Percentiles rank a stretch among this genome's conserved stretches.
phyloP scores from a whole-genome alignment of 2,113 vertebrate genomes.

The Galeopterus variegatus region DNA sequence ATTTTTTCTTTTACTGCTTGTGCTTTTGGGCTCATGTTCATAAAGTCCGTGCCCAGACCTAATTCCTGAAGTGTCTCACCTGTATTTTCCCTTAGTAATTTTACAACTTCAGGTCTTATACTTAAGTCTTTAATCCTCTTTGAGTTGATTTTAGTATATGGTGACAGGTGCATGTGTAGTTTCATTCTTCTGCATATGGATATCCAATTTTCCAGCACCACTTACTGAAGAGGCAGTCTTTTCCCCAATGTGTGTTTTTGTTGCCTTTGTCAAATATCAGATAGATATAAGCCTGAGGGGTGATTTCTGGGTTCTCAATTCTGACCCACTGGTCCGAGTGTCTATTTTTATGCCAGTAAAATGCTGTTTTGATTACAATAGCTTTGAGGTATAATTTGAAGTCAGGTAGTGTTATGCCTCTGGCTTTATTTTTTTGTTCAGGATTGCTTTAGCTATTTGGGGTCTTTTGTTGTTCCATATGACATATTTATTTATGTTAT shows the following conservation, averaged over 20 bases:
- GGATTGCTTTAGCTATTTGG: background rate
- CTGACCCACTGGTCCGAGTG: background rate
- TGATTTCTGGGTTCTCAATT: background rate
- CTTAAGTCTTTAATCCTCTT: background rate
- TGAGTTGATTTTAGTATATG: background rate
- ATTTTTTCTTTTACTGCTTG: background rate
- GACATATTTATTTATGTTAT: too few relatives aligned
- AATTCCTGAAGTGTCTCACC: background rate
- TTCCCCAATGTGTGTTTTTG: too few relatives aligned
- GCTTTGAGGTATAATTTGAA: background rate
- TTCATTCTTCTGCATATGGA: background rate
- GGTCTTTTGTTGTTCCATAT: background rate
- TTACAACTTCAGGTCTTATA: background rate
- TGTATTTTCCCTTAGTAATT: background rate
- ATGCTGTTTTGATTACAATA: background rate
- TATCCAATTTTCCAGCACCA: background rate
- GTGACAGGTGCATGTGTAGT: background rate
- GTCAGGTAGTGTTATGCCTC: background rate
- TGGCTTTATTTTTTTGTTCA: background rate
- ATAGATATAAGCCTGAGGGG: too few relatives aligned
- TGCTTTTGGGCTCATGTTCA: background rate
- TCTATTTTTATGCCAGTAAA: background rate
- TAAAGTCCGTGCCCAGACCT: background rate
- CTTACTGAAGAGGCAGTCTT: too few relatives aligned
- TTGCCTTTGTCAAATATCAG: too few relatives aligned